Base-by-base conservation (phyloP, 2,888 invertebrate genomes). In the Athalia circularis region DNA sequence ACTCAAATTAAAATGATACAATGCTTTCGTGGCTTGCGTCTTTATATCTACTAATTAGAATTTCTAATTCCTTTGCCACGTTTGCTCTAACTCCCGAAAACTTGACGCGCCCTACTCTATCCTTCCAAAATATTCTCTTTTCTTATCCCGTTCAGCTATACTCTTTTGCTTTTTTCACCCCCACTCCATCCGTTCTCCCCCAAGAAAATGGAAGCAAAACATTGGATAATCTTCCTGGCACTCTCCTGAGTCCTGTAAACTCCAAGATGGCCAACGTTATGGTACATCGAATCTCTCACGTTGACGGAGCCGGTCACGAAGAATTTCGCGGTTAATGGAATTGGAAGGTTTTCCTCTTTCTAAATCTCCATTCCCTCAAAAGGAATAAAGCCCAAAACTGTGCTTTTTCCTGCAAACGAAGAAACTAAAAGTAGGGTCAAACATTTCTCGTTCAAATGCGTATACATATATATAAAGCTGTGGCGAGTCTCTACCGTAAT, bases 251-350 rank as follows among this genome's bases (percentile, higher is more conserved):
- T n/a, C 29, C 11, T 13, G 4, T 4, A 62, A 29, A 43, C 29
- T 62, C 11, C 15, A n/a, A 54, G 52, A 68, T 43, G 43, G 15
- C 68, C 15, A 54, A 52, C 11, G 52, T 8, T 11, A n/a, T 50
- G 9, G 5, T 54, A 48, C 47, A 13, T 48, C 29, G 15, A 13
- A 8, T 29, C 61, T 29, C 43, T 29, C 29, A 8, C 11, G 5
- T 11, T 68, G 67, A 68, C 67, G 47, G 48, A 50, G 29, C 29
- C 29, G 67, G 67, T 62, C 74, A 48, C 61, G 68, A 9, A 52
- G 62, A 50, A 45, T 48, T 50, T 75, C 29, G n/a, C 13, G 48
- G 61, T 62, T 75, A 75, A 75, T 75, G 75, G 52, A 75, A 75
- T 75, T 75, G 75, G 62, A 64, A 75, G 62, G 75, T 75, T 29